Conservation (phyloP, 1,140 invertebrate species). For the Gerris buenoi region DNA sequence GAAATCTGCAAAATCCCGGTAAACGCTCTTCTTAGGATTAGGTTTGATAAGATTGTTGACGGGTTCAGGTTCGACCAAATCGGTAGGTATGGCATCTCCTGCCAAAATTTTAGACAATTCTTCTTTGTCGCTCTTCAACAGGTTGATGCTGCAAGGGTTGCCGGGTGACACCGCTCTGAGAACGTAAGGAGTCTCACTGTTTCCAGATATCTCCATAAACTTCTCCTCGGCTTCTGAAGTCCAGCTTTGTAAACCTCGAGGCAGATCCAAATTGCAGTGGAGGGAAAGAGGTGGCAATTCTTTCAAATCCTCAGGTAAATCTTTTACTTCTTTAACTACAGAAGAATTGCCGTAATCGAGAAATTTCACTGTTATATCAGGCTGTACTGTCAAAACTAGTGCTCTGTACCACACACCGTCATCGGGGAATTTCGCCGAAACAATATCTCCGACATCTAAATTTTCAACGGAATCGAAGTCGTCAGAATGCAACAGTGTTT, state of each 20-base stretch:
- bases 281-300: slow-evolving; percentile 27
- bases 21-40: neutral
- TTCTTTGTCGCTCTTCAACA: neutral
- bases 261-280: slow-evolving; percentile 29
- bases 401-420: slow-evolving; percentile 50
- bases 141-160: neutral
- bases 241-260: slow-evolving; percentile 37
- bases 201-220: slow-evolving; percentile 34
- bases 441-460: slow-evolving; percentile 32
- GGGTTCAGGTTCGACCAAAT: neutral
- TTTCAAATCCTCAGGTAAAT: slow-evolving; percentile 29
- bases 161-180: neutral
- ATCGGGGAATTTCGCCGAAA: slow-evolving; percentile 46
- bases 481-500: neutral
- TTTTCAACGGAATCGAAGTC: neutral
- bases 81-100: neutral
- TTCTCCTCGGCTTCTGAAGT: slow-evolving; percentile 42
- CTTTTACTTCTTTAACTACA: slow-evolving; percentile 25
- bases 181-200: neutral
- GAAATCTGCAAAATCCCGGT: neutral
- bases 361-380: slow-evolving; percentile 33
- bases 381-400: slow-evolving; percentile 41
- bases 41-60: neutral
- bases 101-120: neutral
- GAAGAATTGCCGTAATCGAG: slow-evolving; percentile 43